These are phyloP conservation scores for Salpingus planirostris DNA, from an alignment of 2,888 invertebrate genomes.

Conservation along the genomic window DNA sequence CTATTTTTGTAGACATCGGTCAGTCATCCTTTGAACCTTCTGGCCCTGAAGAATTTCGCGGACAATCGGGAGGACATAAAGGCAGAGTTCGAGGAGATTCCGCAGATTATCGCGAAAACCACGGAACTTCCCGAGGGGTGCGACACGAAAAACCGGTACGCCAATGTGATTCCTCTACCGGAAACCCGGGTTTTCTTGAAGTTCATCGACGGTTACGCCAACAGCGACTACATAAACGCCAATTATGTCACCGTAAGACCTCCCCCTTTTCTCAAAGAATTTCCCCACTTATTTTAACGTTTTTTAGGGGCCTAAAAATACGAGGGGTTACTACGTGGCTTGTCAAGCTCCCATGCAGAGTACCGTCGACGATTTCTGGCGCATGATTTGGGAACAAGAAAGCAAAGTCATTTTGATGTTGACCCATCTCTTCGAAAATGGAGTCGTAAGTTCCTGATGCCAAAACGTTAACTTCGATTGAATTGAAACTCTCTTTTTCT, in stretches of 20 bases:
- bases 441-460: slow-evolving; percentile 53
- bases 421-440: slow-evolving; percentile 82
- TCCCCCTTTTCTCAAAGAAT: too few relatives aligned
- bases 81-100: slow-evolving; percentile 75
- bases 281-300: too few relatives aligned
- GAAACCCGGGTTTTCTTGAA: slow-evolving; percentile 78
- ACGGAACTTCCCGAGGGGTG: slow-evolving; percentile 81
- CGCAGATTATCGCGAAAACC: slow-evolving; percentile 65
- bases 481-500: slow-evolving; percentile 1
- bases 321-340: slow-evolving; percentile 79
- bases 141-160: slow-evolving; percentile 85
- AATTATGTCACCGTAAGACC: slow-evolving; percentile 82
- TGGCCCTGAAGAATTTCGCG: slow-evolving; percentile 66
- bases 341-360: slow-evolving; percentile 82
- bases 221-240: slow-evolving; percentile 88
- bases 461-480: not conserved
- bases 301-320: slow-evolving; percentile 86
- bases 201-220: slow-evolving; percentile 62
- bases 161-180: slow-evolving; percentile 89
- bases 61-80: slow-evolving; percentile 62
- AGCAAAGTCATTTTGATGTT: slow-evolving; percentile 81
- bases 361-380: slow-evolving; percentile 86
- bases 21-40: slow-evolving; percentile 69
- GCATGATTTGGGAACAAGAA: slow-evolving; percentile 95
- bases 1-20: slow-evolving; percentile 47